A percentile compares a stretch with the other conserved stretches of the same genome.
These are phyloP conservation scores for Phymorhynchus buccinoides DNA, from an alignment of 1,140 invertebrate species.

Conservation along the genomic window DNA sequence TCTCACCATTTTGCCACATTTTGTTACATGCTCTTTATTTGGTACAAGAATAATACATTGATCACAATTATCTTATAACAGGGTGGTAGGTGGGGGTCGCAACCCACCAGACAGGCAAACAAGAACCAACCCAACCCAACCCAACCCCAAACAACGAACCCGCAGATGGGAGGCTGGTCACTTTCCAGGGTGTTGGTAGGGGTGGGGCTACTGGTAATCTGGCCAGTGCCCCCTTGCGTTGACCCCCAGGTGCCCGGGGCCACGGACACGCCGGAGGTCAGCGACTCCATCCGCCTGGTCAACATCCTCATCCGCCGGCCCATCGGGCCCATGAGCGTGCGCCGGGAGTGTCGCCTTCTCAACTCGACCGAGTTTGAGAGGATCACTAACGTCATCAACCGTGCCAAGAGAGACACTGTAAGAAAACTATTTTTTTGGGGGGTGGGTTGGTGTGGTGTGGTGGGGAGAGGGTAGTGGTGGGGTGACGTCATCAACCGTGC, in stretches of 20 bases:
- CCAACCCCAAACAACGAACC: too few species aligned
- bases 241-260: constrained; percentile 3
- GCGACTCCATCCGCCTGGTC: constrained; percentile 43
- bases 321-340: constrained; percentile 33
- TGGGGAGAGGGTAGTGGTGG: not conserved
- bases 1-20: not conserved
- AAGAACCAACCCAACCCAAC: too few species aligned
- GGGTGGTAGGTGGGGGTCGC: not conserved
- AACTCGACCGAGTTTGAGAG: constrained; percentile 42
- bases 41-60: too few species aligned
- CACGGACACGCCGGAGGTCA: constrained; percentile 20
- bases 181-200: not conserved
- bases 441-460: not conserved
- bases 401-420: constrained; percentile 50
- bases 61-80: not conserved
- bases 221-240: not conserved
- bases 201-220: not conserved
- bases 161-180: not conserved
- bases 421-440: constrained; percentile 26
- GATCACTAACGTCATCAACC: constrained; percentile 44
- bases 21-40: not conserved
- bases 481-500: constrained; percentile 43
- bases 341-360: constrained; percentile 47
- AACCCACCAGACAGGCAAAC: not conserved
- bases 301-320: constrained; percentile 49